These are phyloP conservation scores for Spheniscus humboldti DNA, from an alignment of 2,797 vertebrate genomes.

Conservation along the genomic window DNA sequence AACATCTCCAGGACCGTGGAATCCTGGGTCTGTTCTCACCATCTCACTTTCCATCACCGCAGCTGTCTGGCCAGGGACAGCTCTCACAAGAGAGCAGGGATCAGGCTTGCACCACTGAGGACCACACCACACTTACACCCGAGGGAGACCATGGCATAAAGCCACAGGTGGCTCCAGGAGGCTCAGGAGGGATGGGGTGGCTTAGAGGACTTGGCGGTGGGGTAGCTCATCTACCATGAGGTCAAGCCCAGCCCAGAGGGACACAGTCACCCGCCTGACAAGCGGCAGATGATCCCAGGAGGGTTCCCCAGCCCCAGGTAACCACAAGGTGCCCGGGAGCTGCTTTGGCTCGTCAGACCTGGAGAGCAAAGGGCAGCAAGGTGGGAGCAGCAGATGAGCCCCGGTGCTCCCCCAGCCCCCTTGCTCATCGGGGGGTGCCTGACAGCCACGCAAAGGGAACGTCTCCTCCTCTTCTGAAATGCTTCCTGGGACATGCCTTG, in stretches of 20 bases:
- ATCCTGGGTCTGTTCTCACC: neutral
- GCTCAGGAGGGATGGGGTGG: neutral
- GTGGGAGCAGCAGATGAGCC: neutral
- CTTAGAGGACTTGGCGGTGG: neutral
- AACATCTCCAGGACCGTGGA: neutral
- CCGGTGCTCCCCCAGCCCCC: neutral
- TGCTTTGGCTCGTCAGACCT: neutral
- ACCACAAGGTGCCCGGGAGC: neutral
- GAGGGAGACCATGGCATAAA: neutral
- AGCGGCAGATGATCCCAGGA: neutral
- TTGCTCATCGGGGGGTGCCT: neutral
- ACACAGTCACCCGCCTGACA: neutral
- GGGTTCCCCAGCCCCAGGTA: neutral
- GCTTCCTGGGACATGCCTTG: neutral
- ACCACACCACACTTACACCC: neutral
- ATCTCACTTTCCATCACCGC: neutral
- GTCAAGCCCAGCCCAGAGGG: neutral
- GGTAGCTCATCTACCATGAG: neutral
- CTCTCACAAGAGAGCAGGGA: neutral
- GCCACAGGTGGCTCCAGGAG: neutral
- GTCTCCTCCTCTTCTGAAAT: neutral
- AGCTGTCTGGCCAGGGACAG: neutral
- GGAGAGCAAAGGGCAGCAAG: neutral
- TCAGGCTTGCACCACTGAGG: fast-evolving
- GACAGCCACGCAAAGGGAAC: neutral